Evolutionary conservation across 2,113 vertebrate species (phyloP).

Genomic region (Gasterosteus aculeatus): DNA sequence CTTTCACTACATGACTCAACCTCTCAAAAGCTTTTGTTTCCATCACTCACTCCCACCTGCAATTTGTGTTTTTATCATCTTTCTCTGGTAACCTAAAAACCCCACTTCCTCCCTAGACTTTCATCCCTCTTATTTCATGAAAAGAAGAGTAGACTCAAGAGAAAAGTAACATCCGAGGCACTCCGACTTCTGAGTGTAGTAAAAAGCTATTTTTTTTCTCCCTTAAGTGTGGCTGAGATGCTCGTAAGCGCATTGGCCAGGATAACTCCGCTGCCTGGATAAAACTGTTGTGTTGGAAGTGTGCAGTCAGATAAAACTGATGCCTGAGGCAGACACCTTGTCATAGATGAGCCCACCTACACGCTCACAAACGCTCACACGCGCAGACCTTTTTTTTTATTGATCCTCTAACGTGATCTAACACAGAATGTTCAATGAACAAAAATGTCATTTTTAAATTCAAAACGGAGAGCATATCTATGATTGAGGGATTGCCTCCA

Average conservation of each 20-base stretch:
- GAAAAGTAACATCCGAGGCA: conserved; percentile 10
- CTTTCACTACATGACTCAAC: not conserved
- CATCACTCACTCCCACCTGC: not conserved
- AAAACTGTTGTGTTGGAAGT: conserved; percentile 37
- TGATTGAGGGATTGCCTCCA: not conserved
- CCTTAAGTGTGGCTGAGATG: conserved; percentile 7
- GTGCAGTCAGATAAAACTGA: conserved; percentile 61
- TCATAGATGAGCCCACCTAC: conserved; percentile 47
- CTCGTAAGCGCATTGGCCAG: conserved; percentile 6
- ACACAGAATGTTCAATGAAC: not conserved
- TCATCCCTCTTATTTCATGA: conserved; percentile 23
- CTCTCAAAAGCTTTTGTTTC: not conserved
- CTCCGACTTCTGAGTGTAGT: not conserved
- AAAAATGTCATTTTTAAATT: not conserved
- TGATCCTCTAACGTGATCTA: not conserved
- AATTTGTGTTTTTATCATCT: not conserved
- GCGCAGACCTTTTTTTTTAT: not conserved
- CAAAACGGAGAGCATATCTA: not conserved
- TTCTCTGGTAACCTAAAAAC: no score
- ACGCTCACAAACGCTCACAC: conserved; percentile 20
- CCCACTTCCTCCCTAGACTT: not conserved
- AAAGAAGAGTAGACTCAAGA: conserved; percentile 19
- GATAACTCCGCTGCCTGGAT: conserved; percentile 21
- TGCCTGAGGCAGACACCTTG: conserved; percentile 51
- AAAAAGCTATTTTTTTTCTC: conserved; percentile 7